Conservation (phyloP, 2,113 vertebrate genomes). For the Grammomys dolichurus region DNA sequence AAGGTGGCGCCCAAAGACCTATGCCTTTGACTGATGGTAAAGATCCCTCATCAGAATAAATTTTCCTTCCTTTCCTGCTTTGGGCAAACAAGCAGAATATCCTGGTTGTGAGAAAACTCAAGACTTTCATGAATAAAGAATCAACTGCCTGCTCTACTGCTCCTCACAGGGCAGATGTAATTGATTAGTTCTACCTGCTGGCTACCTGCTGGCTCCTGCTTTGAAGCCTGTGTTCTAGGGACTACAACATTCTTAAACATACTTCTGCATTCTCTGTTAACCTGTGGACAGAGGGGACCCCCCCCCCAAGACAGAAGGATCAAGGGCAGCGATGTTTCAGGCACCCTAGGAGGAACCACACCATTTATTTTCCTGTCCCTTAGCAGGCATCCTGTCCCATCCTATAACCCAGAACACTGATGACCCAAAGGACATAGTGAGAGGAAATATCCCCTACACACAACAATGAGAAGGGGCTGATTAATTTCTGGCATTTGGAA, state of each 20-base stretch:
- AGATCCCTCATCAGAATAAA: neutral
- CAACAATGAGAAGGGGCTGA: neutral
- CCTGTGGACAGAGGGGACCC: neutral
- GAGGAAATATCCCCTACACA: neutral
- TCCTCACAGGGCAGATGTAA: neutral
- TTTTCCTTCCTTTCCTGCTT: constrained; percentile 15
- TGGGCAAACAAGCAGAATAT: constrained; percentile 2
- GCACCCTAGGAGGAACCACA: too few relatives aligned
- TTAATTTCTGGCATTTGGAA: neutral
- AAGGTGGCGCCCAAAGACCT: neutral
- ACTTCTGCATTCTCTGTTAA: neutral
- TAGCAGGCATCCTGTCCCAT: neutral
- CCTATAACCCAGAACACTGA: neutral
- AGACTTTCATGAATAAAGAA: neutral
- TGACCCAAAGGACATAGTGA: neutral
- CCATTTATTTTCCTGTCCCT: neutral
- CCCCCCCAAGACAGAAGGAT: neutral
- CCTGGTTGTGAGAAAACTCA: neutral
- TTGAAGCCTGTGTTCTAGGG: neutral
- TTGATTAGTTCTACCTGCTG: neutral
- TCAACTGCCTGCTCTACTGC: neutral
- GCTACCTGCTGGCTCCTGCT: neutral
- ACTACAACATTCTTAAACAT: neutral
- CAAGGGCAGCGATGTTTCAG: neutral
- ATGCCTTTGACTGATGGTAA: neutral